Evolutionary conservation across 2,113 vertebrate genomes (phyloP).

Genomic region (Hassar affinis): DNA sequence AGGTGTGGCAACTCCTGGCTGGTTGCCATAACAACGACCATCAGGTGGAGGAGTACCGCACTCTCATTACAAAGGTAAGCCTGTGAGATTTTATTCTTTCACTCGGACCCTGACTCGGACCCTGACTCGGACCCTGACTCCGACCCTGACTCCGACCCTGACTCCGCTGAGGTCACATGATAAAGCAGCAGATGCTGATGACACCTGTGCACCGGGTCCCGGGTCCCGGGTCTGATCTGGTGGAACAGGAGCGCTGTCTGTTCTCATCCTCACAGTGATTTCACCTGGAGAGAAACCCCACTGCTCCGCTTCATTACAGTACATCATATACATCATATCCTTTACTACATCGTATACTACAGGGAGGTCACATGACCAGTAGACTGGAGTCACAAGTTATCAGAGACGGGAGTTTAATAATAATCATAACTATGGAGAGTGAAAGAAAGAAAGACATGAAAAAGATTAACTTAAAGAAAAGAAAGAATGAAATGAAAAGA

Average conservation of each 20-base stretch:
- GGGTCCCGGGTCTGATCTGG: neutral
- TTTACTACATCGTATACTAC: too few relatives aligned
- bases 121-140: too few relatives aligned
- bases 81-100: neutral
- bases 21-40: slow-evolving; percentile 98
- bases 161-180: too few relatives aligned
- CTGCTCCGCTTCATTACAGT: too few relatives aligned
- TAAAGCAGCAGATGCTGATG: neutral
- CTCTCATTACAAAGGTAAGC: slow-evolving; percentile 96
- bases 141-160: too few relatives aligned
- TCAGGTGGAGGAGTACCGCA: slow-evolving; percentile 95
- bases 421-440: neutral
- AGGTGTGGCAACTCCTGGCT: slow-evolving; percentile 97
- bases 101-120: neutral
- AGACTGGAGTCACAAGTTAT: neutral
- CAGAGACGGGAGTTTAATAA: neutral
- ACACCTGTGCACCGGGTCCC: neutral
- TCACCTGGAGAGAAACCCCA: too few relatives aligned
- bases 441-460: too few relatives aligned
- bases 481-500: too few relatives aligned
- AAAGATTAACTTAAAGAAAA: too few relatives aligned
- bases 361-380: neutral
- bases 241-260: neutral
- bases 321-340: too few relatives aligned
- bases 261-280: neutral